These are phyloP conservation scores for Monopis laevigella DNA, from an alignment of 2,888 invertebrate species.

Conservation along the genomic window DNA sequence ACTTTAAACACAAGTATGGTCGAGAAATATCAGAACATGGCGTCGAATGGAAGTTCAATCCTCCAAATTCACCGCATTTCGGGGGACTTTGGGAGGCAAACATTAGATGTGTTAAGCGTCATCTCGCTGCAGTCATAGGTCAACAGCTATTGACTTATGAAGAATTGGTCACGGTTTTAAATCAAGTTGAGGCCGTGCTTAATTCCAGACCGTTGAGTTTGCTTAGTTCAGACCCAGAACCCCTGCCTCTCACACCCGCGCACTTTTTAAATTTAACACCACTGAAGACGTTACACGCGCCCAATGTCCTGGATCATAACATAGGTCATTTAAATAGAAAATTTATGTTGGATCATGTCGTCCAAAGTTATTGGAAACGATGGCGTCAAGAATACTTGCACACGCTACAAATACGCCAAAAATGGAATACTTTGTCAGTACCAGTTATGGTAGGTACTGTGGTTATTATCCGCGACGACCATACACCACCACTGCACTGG, in stretches of 20 bases:
- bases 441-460: neutral
- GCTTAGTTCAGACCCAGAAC: neutral
- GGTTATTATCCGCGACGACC: neutral
- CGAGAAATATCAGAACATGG: neutral
- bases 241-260: neutral
- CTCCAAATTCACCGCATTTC: neutral
- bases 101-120: neutral
- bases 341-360: neutral
- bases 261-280: neutral
- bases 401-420: neutral
- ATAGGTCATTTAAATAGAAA: neutral
- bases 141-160: neutral
- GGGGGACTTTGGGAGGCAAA: neutral
- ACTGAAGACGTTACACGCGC: neutral
- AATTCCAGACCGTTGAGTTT: neutral
- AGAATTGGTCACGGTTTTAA: neutral
- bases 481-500: neutral
- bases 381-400: neutral
- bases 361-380: neutral
- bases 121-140: neutral
- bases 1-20: neutral
- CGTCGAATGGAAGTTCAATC: neutral
- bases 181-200: neutral
- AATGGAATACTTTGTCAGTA: neutral
- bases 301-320: neutral